Percentiles rank a stretch among this genome's conserved stretches.
Conservation (phyloP, 35 echinoderm and acorn worm genomes). For the Holothuria glaberrima region DNA sequence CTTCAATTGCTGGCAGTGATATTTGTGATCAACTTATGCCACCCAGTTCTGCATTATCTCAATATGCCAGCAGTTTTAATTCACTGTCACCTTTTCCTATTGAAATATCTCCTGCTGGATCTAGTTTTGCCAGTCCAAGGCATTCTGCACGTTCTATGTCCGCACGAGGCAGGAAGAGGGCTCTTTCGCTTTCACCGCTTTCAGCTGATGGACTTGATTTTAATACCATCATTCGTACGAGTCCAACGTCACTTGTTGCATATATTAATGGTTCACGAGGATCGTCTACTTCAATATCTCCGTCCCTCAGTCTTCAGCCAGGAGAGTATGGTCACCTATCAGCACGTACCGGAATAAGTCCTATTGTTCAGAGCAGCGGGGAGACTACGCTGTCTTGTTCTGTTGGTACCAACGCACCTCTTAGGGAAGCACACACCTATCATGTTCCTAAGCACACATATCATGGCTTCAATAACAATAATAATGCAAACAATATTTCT, state of each 20-base stretch:
- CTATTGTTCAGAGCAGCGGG: slow-evolving; percentile 47
- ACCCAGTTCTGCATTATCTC: slow-evolving; percentile 94
- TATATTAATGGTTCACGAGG: slow-evolving; percentile 96
- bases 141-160: slow-evolving; percentile 90
- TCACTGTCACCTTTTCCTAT: slow-evolving; percentile 97
- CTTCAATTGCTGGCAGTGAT: slow-evolving; percentile 92
- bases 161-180: slow-evolving; percentile 79
- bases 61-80: slow-evolving; percentile 93
- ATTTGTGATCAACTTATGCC: slow-evolving; percentile 87
- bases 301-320: slow-evolving; percentile 71
- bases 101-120: slow-evolving; percentile 92
- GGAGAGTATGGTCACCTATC: slow-evolving; percentile 97
- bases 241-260: slow-evolving; percentile 95
- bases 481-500: slow-evolving; percentile 48
- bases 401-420: background rate
- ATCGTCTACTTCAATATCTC: slow-evolving; percentile 92
- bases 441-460: background rate
- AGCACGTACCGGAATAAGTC: slow-evolving; percentile 83
- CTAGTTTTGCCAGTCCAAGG: slow-evolving; percentile 98
- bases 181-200: slow-evolving; percentile 89
- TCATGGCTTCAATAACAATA: slow-evolving; percentile 46
- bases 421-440: background rate
- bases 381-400: slow-evolving; percentile 23
- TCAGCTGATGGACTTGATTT: slow-evolving; percentile 92
- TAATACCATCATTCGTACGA: slow-evolving; percentile 91